Evolutionary conservation across 2,888 invertebrate species (phyloP).

Genomic region (Podabrus alpinus): DNA sequence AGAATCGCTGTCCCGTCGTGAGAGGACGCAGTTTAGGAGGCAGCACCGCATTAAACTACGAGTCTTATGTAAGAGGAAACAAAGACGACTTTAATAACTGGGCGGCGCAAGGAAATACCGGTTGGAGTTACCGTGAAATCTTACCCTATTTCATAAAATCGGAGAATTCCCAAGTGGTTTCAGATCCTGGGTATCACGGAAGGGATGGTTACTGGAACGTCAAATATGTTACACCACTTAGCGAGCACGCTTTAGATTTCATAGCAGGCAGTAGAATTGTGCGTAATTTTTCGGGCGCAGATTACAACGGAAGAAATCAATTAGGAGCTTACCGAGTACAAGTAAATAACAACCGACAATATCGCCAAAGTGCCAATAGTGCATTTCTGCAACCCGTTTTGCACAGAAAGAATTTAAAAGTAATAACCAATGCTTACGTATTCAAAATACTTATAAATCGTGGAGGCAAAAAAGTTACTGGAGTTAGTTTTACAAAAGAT

Average conservation of each 20-base stretch:
- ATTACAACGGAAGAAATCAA: conserved; percentile 65
- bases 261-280: background rate
- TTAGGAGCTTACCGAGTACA: conserved; percentile 66
- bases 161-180: background rate
- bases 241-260: background rate
- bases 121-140: background rate
- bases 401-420: conserved; percentile 57
- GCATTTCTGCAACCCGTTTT: conserved; percentile 72
- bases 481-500: conserved; percentile 59
- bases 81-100: background rate
- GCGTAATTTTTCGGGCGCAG: conserved; percentile 38
- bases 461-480: conserved; percentile 57
- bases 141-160: background rate
- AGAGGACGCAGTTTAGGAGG: background rate
- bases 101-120: background rate
- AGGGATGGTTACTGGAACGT: background rate
- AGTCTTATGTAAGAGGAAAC: background rate
- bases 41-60: background rate
- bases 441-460: conserved; percentile 65
- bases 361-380: conserved; percentile 64
- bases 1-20: background rate
- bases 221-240: background rate
- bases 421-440: conserved; percentile 60
- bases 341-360: conserved; percentile 64
- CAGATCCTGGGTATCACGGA: background rate